Percentiles rank a stretch among this genome's conserved stretches.
Conservation (phyloP, 2,888 invertebrate species). For the Amphiduros pacificus region DNA sequence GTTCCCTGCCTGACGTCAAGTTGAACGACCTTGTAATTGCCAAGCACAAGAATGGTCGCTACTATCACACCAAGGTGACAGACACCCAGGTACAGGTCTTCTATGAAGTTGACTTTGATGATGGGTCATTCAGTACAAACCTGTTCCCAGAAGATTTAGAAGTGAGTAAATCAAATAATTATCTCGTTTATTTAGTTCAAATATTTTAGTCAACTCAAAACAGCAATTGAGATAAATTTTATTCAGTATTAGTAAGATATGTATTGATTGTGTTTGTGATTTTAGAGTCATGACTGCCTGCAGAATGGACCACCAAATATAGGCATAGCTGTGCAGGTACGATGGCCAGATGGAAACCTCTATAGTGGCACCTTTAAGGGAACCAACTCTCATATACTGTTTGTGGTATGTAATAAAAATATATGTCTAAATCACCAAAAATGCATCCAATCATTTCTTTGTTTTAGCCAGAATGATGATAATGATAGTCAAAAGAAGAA, state of each 20-base stretch:
- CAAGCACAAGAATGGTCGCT: constrained; percentile 67
- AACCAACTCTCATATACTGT: constrained; percentile 39
- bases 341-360: constrained; percentile 64
- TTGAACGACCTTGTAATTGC: constrained; percentile 65
- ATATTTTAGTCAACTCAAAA: background rate
- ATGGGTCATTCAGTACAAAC: constrained; percentile 67
- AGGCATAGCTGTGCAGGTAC: constrained; percentile 64
- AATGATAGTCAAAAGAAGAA: too few relatives aligned
- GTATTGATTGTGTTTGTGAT: background rate
- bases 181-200: background rate
- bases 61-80: constrained; percentile 65
- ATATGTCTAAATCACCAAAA: too few relatives aligned
- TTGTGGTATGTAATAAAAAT: constrained; percentile 41
- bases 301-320: constrained; percentile 54
- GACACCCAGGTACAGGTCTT: constrained; percentile 62
- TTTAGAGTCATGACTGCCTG: constrained; percentile 41
- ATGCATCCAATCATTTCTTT: too few relatives aligned
- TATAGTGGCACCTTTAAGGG: constrained; percentile 54
- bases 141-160: constrained; percentile 65
- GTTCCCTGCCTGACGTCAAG: constrained; percentile 37
- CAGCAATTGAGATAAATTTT: too few relatives aligned
- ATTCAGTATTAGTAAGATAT: background rate
- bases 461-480: too few relatives aligned
- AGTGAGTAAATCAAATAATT: constrained; percentile 45
- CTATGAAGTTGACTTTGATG: constrained; percentile 69